Conservation (phyloP, 1,140 invertebrate genomes). For the Drosophila pectinifera region DNA sequence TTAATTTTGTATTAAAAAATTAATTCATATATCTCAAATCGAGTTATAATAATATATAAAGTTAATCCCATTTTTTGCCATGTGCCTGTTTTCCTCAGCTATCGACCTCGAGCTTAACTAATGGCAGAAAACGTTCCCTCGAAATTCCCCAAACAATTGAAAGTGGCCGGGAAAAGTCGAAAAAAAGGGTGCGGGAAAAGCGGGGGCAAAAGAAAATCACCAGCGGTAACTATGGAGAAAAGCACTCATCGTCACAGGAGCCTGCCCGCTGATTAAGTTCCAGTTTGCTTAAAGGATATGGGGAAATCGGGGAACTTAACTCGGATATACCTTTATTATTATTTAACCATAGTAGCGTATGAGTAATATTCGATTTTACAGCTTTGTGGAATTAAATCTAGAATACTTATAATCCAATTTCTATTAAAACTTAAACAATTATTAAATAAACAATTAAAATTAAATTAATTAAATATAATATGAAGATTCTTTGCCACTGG, state of each 20-base stretch:
- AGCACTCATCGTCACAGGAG: conserved; percentile 7
- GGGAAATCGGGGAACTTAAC: background rate
- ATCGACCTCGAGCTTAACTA: conserved; percentile 48
- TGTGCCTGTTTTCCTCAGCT: background rate
- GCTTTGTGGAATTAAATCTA: no score
- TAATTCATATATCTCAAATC: background rate
- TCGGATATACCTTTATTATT: background rate
- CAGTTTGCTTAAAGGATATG: conserved; percentile 4
- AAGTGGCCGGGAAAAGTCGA: conserved; percentile 41
- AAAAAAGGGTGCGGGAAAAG: background rate
- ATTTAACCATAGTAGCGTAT: no score
- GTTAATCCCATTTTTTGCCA: background rate
- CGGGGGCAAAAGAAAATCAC: conserved; percentile 14
- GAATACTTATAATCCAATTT: no score
- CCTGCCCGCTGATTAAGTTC: conserved; percentile 50
- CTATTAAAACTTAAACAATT: no score
- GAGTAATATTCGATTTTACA: no score
- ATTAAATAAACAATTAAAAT: no score
- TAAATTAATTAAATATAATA: no score
- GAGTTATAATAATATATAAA: background rate
- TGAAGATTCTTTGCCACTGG: no score
- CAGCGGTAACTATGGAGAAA: conserved; percentile 11
- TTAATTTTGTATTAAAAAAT: no score
- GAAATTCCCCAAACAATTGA: conserved; percentile 77
- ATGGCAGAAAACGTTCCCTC: conserved; percentile 68